Percentiles rank a stretch among this genome's conserved stretches.
These are phyloP conservation scores for Ips nitidus DNA, from an alignment of 1,140 invertebrate species.

Conservation along the genomic window DNA sequence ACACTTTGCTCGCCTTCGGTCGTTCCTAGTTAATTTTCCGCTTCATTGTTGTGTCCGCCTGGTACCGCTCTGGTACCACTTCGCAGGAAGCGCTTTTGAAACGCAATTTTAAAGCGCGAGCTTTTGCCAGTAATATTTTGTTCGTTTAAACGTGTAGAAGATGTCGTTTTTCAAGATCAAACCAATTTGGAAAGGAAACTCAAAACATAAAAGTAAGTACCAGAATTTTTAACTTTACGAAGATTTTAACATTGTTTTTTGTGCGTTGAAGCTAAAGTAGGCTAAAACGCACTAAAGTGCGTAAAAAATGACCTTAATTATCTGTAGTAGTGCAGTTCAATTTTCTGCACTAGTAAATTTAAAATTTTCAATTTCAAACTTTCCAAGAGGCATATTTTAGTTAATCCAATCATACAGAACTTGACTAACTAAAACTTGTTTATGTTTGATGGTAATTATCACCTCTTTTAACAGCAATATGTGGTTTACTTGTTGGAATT, in stretches of 20 bases:
- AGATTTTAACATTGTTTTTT: too few relatives aligned
- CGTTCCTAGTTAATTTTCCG: background rate
- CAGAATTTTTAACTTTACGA: background rate
- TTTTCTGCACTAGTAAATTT: too few relatives aligned
- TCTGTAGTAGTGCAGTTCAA: too few relatives aligned
- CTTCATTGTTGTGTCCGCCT: background rate
- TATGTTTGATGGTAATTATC: background rate
- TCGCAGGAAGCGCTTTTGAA: background rate
- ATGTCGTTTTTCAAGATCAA: conserved; percentile 62
- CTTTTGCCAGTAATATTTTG: background rate
- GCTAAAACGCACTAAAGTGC: too few relatives aligned
- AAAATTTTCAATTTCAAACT: too few relatives aligned
- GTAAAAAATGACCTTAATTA: too few relatives aligned
- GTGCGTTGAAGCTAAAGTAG: too few relatives aligned
- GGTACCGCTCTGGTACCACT: conserved; percentile 3
- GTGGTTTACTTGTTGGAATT: background rate
- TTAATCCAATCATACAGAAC: too few relatives aligned
- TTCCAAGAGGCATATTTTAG: too few relatives aligned
- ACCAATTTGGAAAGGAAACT: conserved; percentile 65
- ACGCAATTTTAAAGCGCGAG: background rate
- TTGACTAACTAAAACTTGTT: too few relatives aligned
- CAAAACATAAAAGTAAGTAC: conserved; percentile 70
- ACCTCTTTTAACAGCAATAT: conserved; percentile 2
- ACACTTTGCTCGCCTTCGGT: background rate
- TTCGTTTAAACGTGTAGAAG: background rate